Evolutionary conservation across 2,888 invertebrate species (phyloP), one percentile per base, ranked within the genome.

Genomic region (Holacanthella duospinosa): DNA sequence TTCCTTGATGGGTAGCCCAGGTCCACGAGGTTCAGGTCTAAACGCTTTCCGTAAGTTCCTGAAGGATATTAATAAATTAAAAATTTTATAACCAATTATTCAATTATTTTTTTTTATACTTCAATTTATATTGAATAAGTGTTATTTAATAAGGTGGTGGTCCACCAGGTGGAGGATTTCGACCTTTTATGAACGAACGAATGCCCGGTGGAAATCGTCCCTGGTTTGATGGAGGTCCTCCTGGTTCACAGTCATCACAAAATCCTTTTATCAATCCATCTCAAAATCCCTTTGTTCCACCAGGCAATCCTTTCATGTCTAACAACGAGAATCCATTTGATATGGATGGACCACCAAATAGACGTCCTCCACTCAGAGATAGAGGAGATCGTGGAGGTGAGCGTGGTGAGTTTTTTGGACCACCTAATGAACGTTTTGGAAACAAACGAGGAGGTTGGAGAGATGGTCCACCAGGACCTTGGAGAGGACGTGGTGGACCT

Each of bases 241-340:
- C 29, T 43, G 36, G 36, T 3, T 59, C 59, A 28, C n/a, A n/a
- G n/a, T 27, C 36, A 21, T n/a, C 12, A 24, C 59, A 53, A 28
- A 72, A 72, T 60, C 72, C 71, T 0, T 72, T 72, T 56, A 54
- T 72, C 16, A 71, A 72, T 62, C 72, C 71, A 36, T 68, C 68
- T 16, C 68, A 56, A 16, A 68, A 71, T 61, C 71, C 71, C 1
- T 71, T 71, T 57, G 64, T 65, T 25, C 19, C 48, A 9, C 21
- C 21, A 29, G 68, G 66, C 16, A 72, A 71, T 61, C 72, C 72
- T 4, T 72, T 71, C 53, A 59, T 70, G 21, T 57, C 56, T 29
- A 36, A 68, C 26, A 60, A 60, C 25, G 70, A 67, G 27, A 72
- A 72, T 66, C 72, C 72, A 12, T 72, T 72, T 65, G 72, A 72